Evolutionary conservation across 2,888 invertebrate species (phyloP).

Genomic region (Acanthoscelides obtectus): DNA sequence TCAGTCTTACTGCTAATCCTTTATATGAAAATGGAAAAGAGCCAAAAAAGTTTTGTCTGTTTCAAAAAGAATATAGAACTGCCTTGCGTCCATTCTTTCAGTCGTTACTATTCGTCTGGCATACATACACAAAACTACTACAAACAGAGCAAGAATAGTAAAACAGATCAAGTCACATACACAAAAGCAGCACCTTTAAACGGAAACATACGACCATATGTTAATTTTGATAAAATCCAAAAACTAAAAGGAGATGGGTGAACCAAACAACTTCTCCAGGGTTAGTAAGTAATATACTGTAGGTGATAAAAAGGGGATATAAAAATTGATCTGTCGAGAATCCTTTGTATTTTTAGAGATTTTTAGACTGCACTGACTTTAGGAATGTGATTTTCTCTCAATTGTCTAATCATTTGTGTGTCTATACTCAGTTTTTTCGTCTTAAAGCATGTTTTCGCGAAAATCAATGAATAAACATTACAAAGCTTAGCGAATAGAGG

Average conservation of each 20-base stretch:
- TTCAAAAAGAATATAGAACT: too few species aligned
- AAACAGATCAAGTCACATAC: slow-evolving; percentile 4
- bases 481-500: too few species aligned
- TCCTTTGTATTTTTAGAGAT: slow-evolving; percentile 8
- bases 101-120: not conserved
- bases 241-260: not conserved
- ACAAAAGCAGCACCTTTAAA: slow-evolving; percentile 7
- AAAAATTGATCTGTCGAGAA: slow-evolving; percentile 17
- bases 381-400: slow-evolving; percentile 9
- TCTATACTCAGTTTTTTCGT: not conserved
- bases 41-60: too few species aligned
- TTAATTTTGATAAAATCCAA: slow-evolving; percentile 1
- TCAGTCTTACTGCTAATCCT: too few species aligned
- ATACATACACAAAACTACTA: not conserved
- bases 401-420: too few species aligned
- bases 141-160: slow-evolving; percentile 13
- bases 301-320: not conserved
- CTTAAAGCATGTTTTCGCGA: not conserved
- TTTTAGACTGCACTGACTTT: slow-evolving; percentile 10
- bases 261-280: not conserved
- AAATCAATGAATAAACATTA: not conserved
- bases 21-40: too few species aligned
- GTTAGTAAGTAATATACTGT: not conserved
- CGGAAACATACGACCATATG: slow-evolving; percentile 16
- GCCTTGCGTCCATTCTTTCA: not conserved